Percentiles rank a stretch among this genome's conserved stretches.
Evolutionary conservation across 2,888 invertebrate genomes (phyloP).

Genomic region (Pristionchus entomophagus): DNA sequence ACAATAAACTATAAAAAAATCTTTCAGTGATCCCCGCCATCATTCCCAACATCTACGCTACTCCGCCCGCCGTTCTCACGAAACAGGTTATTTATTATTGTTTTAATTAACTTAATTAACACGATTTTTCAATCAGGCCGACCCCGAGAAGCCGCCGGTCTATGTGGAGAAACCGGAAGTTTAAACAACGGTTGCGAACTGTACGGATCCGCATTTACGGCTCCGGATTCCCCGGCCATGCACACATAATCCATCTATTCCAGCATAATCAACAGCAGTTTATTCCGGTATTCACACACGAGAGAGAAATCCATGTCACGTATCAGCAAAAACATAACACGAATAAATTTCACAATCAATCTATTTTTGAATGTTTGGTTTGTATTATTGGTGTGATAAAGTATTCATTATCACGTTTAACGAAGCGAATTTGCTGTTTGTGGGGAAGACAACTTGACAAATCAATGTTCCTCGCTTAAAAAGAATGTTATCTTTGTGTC

Average conservation of each 20-base stretch:
- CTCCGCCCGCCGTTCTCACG: neutral
- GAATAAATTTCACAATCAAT: neutral
- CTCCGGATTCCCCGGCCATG: constrained; percentile 25
- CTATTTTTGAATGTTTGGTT: neutral
- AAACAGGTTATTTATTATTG: neutral
- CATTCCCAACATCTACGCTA: constrained; percentile 18
- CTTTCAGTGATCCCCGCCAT: neutral
- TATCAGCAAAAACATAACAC: neutral
- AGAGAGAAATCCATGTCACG: constrained; percentile 6
- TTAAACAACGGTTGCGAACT: neutral
- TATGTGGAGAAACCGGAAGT: constrained; percentile 12
- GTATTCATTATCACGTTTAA: neutral
- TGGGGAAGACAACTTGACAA: no score
- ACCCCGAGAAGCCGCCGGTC: constrained; percentile 27
- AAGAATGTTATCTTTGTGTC: no score
- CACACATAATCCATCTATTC: neutral
- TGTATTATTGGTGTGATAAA: neutral
- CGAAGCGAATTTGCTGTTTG: no score
- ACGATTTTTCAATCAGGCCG: neutral
- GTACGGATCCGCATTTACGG: neutral
- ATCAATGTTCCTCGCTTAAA: no score
- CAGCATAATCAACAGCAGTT: neutral
- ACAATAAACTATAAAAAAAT: neutral
- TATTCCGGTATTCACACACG: neutral
- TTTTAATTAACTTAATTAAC: neutral